These are phyloP conservation scores for Zoanthus solanderi DNA, from an alignment of 92 coral and sea anemone species.

Conservation along the genomic window DNA sequence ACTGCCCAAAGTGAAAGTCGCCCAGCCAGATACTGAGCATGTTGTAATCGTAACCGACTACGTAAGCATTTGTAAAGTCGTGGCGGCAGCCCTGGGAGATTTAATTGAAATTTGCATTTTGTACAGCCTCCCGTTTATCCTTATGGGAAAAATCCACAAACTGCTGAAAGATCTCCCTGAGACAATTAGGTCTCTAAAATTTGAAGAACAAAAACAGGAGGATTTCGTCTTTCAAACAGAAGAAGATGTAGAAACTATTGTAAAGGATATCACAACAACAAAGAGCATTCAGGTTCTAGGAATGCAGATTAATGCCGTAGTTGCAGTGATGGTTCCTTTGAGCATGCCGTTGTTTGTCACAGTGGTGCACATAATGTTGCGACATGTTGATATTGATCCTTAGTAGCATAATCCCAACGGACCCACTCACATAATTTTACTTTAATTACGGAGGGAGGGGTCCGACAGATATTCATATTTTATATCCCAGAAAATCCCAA, in stretches of 20 bases:
- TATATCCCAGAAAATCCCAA: too few relatives aligned
- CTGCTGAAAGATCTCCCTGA: conserved; percentile 54
- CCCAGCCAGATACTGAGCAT: too few relatives aligned
- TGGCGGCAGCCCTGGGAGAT: conserved; percentile 35
- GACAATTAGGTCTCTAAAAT: conserved; percentile 64
- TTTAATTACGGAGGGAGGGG: too few relatives aligned
- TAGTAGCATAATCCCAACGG: too few relatives aligned
- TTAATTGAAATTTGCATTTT: conserved; percentile 67
- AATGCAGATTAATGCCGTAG: conserved; percentile 66
- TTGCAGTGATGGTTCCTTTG: conserved; percentile 60
- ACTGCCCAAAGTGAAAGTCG: too few relatives aligned
- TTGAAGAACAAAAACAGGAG: conserved; percentile 49
- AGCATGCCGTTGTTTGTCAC: conserved; percentile 71
- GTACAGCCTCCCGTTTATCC: conserved; percentile 74
- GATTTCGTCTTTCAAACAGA: conserved; percentile 59
- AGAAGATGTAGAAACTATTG: conserved; percentile 42
- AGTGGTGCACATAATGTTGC: conserved; percentile 54
- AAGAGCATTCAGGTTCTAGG: conserved; percentile 70
- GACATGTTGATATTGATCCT: conserved; percentile 49
- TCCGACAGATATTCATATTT: too few relatives aligned
- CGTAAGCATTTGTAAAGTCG: too few relatives aligned
- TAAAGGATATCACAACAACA: conserved; percentile 35
- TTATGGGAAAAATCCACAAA: conserved; percentile 72
- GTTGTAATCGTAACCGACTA: too few relatives aligned
- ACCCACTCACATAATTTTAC: too few relatives aligned